Evolutionary conservation across 2,888 invertebrate genomes (phyloP).

Genomic region (Polyommatus iphigenia): DNA sequence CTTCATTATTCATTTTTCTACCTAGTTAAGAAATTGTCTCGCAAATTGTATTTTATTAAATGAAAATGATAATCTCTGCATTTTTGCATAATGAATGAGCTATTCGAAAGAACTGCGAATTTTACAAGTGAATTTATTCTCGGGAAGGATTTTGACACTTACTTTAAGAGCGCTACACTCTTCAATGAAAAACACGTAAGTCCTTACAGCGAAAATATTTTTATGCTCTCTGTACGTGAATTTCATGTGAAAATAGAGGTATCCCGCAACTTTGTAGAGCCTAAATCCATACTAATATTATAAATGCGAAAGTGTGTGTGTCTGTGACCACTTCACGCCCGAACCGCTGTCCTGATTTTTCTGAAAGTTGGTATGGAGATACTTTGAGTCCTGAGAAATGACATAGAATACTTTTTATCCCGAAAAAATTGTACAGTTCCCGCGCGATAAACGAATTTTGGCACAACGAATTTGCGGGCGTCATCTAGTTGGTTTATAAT

Average conservation of each 20-base stretch:
- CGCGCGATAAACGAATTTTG: too few species aligned
- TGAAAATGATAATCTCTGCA: constrained; percentile 29
- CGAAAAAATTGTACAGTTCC: too few species aligned
- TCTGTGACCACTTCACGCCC: too few species aligned
- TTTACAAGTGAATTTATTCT: constrained; percentile 22
- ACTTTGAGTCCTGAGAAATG: too few species aligned
- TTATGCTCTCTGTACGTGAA: neutral
- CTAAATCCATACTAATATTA: too few species aligned
- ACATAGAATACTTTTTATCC: too few species aligned
- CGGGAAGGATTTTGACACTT: constrained; percentile 32
- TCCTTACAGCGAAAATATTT: neutral
- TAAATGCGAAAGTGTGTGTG: too few species aligned
- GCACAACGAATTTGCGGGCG: too few species aligned
- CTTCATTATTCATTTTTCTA: constrained; percentile 10
- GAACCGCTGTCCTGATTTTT: too few species aligned
- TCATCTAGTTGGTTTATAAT: too few species aligned
- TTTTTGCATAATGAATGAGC: constrained; percentile 27
- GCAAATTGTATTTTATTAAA: constrained; percentile 23
- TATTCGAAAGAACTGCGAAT: constrained; percentile 3
- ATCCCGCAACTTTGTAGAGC: too few species aligned
- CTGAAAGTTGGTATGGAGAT: too few species aligned
- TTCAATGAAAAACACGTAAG: neutral
- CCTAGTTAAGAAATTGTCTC: constrained; percentile 15
- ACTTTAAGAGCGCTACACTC: neutral
- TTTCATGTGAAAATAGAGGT: neutral